phyloP scores from a whole-genome alignment of 2,797 vertebrate genomes.

The Coracias cyanogaster region DNA sequence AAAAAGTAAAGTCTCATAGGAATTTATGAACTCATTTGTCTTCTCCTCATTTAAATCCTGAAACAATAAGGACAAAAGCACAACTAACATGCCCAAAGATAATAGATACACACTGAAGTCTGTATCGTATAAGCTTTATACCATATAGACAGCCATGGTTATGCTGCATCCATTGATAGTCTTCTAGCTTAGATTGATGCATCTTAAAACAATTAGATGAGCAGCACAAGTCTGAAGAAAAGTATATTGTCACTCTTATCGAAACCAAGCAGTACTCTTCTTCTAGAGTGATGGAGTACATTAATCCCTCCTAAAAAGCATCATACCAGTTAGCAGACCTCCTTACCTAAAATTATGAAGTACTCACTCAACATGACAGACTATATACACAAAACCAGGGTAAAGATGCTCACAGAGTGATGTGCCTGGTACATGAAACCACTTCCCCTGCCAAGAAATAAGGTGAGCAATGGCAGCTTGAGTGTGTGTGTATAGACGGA shows the following conservation, averaged over 20 bases:
- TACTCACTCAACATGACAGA: not conserved
- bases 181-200: not conserved
- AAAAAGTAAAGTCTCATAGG: not conserved
- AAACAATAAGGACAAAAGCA: not conserved
- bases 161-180: not conserved
- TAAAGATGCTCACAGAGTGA: rapidly evolving
- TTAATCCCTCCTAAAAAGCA: not conserved
- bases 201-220: not conserved
- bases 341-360: not conserved
- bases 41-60: not conserved
- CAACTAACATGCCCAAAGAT: not conserved
- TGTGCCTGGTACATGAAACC: not conserved
- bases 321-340: not conserved
- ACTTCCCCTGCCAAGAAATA: not conserved
- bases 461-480: not conserved
- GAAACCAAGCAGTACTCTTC: not conserved
- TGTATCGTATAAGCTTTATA: rapidly evolving
- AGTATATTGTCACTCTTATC: not conserved
- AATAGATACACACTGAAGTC: not conserved
- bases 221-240: not conserved
- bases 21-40: not conserved
- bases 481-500: rapidly evolving
- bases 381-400: not conserved
- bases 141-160: not conserved
- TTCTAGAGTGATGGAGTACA: not conserved